These are phyloP conservation scores for Chaetogeoica ovagalla DNA, from an alignment of 2,888 invertebrate genomes.

Conservation along the genomic window DNA sequence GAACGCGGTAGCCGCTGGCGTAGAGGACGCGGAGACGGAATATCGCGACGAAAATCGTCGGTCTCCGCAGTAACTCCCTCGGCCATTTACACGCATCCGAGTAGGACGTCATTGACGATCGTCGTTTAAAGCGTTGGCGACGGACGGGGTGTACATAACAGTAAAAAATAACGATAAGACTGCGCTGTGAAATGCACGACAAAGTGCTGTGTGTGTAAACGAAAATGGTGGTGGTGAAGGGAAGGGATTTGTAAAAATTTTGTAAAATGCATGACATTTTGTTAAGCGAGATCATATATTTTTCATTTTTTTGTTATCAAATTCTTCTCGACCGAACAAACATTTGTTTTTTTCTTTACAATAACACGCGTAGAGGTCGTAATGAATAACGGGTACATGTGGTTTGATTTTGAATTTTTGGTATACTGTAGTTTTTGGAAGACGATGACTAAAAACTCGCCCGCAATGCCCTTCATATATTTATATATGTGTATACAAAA, in stretches of 20 bases:
- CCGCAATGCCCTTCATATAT: neutral
- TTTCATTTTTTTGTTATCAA: neutral
- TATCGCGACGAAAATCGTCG: slow-evolving; percentile 8
- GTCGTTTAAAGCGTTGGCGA: too few relatives aligned
- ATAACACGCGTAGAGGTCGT: neutral
- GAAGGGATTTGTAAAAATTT: neutral
- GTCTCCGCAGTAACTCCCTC: neutral
- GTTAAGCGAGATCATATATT: neutral
- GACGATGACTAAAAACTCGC: slow-evolving; percentile 3
- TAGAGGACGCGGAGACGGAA: neutral
- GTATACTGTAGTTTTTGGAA: neutral
- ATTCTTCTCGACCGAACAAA: neutral
- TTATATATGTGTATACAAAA: too few relatives aligned
- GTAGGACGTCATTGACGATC: neutral
- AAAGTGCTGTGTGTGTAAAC: too few relatives aligned
- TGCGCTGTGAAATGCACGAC: neutral
- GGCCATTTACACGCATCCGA: neutral
- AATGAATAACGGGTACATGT: slow-evolving; percentile 30
- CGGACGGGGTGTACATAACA: too few relatives aligned
- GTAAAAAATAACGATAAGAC: neutral
- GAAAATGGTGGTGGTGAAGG: too few relatives aligned
- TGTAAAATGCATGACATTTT: neutral
- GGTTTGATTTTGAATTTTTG: slow-evolving; percentile 28
- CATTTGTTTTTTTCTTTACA: neutral
- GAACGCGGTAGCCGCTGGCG: neutral